Evolutionary conservation across 2,888 invertebrate genomes (phyloP), one percentile per base, ranked within the genome.

Genomic region (Tetragnatha montana): DNA sequence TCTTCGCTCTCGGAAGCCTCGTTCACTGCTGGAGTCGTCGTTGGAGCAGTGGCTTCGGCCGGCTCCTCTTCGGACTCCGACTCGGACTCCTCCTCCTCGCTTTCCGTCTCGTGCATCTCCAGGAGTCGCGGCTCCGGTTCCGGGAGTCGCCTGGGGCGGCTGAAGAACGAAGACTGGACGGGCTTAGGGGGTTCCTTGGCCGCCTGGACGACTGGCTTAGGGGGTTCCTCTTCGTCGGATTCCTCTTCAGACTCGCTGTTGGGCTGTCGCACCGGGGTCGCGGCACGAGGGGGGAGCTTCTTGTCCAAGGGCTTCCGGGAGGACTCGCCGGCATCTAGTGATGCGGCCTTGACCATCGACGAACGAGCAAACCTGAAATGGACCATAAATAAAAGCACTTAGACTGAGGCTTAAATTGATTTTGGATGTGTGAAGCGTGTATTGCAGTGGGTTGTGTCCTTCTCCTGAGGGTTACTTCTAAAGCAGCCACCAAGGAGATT

Each of bases 341-440:
- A 91, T 87, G 91, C 68, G 91, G 88, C 87, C 92, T 91, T 91
- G 90, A 91, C 91, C 91, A 92, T 68, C 92, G 92, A 71, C 91
- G 92, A 80, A 81, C 89, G 90, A 91, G 90, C 68, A 86, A 60
- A 91, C 91, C 92, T 92, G 76, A 47, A 81, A 60, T n/a, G 19
- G 14, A 35, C 0, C 35, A 35, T 35, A 17, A 60, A 60, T 7
- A 10, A 60, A 60, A 60, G 4, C 6, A 60, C 17, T 60, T 60
- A 60, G 60, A 12, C 60, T 8, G 6, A 60, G 6, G 12, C 6
- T 60, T 10, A 60, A 60, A 12, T 17, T 60, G 14, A 10, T 10
- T 8, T 60, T 60, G 12, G 17, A 60, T 7, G 60, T 60, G 60
- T n/a, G 35, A 35, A 35, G 35, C 4, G 35, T 35, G 35, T 35